Conservation (phyloP, 2,797 vertebrate genomes). For the Ara ararauna region DNA sequence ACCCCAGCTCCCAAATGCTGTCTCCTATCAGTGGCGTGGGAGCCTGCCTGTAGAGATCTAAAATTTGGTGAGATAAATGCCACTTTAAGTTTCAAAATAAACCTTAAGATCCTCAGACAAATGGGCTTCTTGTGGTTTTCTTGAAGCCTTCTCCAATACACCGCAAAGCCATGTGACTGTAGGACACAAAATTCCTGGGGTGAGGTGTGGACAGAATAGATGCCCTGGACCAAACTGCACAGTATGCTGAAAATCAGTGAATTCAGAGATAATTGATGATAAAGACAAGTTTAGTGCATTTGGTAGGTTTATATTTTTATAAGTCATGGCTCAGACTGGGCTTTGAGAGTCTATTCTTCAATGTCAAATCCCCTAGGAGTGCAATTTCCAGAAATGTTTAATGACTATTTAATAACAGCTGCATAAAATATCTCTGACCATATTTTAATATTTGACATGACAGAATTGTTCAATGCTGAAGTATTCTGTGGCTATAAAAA, state of each 20-base stretch:
- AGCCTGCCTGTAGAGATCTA: neutral
- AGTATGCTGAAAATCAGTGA: neutral
- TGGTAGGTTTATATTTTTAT: conserved; percentile 17
- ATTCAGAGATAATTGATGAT: neutral
- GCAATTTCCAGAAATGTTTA: conserved; percentile 40
- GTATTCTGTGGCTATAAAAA: neutral
- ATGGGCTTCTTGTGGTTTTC: neutral
- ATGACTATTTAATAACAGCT: conserved; percentile 59
- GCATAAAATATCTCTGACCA: conserved; percentile 36
- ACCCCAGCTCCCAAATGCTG: neutral
- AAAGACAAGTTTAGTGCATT: neutral
- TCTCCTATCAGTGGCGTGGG: neutral
- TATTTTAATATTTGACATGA: conserved; percentile 29
- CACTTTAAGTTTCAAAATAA: neutral
- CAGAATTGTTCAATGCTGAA: neutral
- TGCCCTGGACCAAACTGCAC: neutral
- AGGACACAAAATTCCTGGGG: neutral
- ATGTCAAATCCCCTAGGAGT: conserved; percentile 1
- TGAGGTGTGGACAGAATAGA: neutral
- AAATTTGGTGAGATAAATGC: neutral
- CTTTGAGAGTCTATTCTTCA: conserved; percentile 12
- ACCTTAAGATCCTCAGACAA: neutral
- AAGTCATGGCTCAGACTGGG: neutral
- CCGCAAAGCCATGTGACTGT: neutral
- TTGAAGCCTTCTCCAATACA: neutral